Percentiles rank a stretch among this genome's conserved stretches.
Conservation (phyloP, 2,888 invertebrate species). For the Eurois occulta region DNA sequence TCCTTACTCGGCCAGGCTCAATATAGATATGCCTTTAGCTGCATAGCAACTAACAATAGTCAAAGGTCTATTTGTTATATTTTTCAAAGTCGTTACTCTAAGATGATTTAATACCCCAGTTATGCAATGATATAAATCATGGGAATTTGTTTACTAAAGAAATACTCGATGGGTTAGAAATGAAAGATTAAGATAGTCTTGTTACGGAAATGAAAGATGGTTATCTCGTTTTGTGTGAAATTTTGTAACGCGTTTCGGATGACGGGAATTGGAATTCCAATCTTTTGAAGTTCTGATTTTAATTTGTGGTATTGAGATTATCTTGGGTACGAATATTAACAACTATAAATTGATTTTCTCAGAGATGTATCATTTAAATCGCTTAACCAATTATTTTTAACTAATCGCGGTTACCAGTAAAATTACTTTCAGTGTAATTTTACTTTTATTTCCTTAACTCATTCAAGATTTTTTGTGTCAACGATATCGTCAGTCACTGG, state of each 20-base stretch:
- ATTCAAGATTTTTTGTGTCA: not conserved
- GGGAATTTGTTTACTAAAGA: constrained; percentile 70
- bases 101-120: constrained; percentile 70
- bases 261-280: constrained; percentile 52
- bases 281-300: constrained; percentile 21
- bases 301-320: constrained; percentile 1
- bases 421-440: not conserved
- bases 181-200: constrained; percentile 81
- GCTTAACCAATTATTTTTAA: not conserved
- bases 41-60: constrained; percentile 70
- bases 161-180: constrained; percentile 75
- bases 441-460: not conserved
- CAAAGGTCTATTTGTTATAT: constrained; percentile 74
- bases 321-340: constrained; percentile 1
- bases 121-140: constrained; percentile 79
- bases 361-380: not conserved
- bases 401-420: not conserved
- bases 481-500: too few species aligned
- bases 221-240: constrained; percentile 66
- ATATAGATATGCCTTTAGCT: constrained; percentile 66
- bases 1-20: constrained; percentile 29
- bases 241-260: constrained; percentile 59
- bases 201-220: constrained; percentile 71
- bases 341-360: not conserved
- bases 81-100: constrained; percentile 73